Evolutionary conservation across 2,888 invertebrate genomes (phyloP).

Genomic region (Lamellibrachia satsuma): DNA sequence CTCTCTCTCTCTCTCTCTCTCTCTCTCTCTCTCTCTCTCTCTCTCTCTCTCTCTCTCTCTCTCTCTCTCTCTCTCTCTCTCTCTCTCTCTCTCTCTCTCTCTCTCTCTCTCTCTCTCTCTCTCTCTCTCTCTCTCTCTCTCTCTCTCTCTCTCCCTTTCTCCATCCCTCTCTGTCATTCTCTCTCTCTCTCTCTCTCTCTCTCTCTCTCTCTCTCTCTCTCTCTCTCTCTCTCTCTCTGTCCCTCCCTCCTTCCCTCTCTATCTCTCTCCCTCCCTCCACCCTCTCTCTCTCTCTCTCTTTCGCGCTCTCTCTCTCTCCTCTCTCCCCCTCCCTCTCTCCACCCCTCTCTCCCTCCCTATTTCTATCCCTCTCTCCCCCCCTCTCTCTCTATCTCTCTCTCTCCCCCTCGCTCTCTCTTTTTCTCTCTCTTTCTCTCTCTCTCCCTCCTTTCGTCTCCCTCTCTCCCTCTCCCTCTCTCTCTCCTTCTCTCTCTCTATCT

Average conservation of each 20-base stretch:
- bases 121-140: conserved; percentile 7
- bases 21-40: not conserved
- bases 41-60: not conserved
- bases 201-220: conserved; percentile 24
- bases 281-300: not conserved
- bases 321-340: not conserved
- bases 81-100: not conserved
- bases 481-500: not conserved
- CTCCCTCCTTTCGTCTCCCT: too few species aligned
- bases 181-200: not conserved
- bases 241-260: not conserved
- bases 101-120: not conserved
- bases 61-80: not conserved
- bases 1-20: not conserved
- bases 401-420: not conserved
- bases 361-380: not conserved
- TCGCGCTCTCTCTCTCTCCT: not conserved
- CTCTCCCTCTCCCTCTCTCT: conserved; percentile 3
- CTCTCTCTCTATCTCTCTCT: too few species aligned
- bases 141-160: too few species aligned
- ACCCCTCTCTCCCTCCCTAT: not conserved
- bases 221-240: not conserved
- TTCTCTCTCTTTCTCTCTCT: not conserved
- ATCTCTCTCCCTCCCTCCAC: not conserved
- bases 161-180: too few species aligned